Conservation (phyloP, 2,888 invertebrate species). For the Omphaloscelis lunosa region DNA sequence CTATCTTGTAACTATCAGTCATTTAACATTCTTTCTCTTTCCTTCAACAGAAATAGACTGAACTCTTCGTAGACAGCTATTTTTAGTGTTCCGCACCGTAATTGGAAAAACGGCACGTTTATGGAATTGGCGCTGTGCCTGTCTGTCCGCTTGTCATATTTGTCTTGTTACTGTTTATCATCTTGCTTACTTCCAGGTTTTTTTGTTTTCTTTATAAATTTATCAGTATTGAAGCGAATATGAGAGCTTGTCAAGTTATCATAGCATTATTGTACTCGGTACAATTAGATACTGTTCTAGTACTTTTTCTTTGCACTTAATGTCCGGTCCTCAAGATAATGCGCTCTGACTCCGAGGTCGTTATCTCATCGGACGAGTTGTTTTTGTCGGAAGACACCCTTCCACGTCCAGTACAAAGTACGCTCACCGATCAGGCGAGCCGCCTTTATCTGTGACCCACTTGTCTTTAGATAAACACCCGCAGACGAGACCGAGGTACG, state of each 20-base stretch:
- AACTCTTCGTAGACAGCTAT: slow-evolving; percentile 30
- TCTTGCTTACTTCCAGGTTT: slow-evolving; percentile 2
- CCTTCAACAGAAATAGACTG: slow-evolving; percentile 17
- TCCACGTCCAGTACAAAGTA: slow-evolving; percentile 46
- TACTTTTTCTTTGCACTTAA: slow-evolving; percentile 3
- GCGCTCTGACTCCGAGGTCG: slow-evolving; percentile 9
- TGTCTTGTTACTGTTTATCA: slow-evolving; percentile 8
- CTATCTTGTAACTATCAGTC: slow-evolving; percentile 2
- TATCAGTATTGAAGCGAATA: not conserved
- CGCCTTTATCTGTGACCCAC: slow-evolving; percentile 53
- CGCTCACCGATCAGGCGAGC: slow-evolving; percentile 44
- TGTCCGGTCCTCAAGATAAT: slow-evolving; percentile 41
- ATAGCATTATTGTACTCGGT: not conserved
- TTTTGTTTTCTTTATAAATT: slow-evolving; percentile 1
- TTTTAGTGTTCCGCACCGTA: slow-evolving; percentile 39
- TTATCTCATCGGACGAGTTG: slow-evolving; percentile 36
- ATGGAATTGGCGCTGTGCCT: slow-evolving; percentile 27
- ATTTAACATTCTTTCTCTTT: slow-evolving; percentile 18
- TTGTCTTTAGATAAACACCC: slow-evolving; percentile 47
- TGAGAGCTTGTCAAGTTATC: not conserved
- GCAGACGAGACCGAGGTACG: slow-evolving; percentile 11
- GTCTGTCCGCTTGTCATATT: slow-evolving; percentile 14
- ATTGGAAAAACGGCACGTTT: slow-evolving; percentile 43
- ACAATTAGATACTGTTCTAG: slow-evolving; percentile 5
- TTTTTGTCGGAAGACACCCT: slow-evolving; percentile 48